These are phyloP conservation scores for Sphinx pinastri DNA, from an alignment of 2,888 invertebrate species.

Conservation along the genomic window DNA sequence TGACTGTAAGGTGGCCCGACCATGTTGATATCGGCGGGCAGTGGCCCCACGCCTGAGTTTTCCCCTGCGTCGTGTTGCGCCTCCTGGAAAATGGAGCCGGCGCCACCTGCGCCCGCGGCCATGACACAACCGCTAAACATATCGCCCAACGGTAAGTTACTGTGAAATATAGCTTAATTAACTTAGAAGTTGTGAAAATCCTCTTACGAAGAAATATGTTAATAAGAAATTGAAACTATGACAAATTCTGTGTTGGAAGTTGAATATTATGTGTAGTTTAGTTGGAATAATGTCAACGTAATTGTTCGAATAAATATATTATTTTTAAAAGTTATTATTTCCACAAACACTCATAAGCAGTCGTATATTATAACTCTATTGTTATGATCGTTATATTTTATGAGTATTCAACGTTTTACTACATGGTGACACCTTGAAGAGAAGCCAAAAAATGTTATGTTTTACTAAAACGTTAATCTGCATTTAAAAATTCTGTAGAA, in stretches of 20 bases:
- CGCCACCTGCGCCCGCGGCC: constrained; percentile 79
- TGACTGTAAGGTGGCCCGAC: constrained; percentile 68
- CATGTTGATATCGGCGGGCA: constrained; percentile 88
- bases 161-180: neutral
- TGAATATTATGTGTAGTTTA: neutral
- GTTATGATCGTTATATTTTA: constrained; percentile 23
- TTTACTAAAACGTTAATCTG: neutral
- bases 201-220: neutral
- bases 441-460: constrained; percentile 6
- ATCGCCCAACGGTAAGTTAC: constrained; percentile 82
- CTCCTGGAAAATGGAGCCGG: constrained; percentile 87
- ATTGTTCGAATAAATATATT: neutral
- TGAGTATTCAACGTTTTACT: constrained; percentile 6
- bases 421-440: constrained; percentile 14
- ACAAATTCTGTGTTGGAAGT: too few species aligned
- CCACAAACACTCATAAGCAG: constrained; percentile 4
- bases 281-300: neutral
- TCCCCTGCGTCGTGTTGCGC: constrained; percentile 84
- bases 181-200: too few species aligned
- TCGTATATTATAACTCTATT: constrained; percentile 16
- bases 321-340: neutral
- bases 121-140: constrained; percentile 81
- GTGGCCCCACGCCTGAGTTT: constrained; percentile 84
- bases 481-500: neutral
- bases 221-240: neutral